phyloP scores from a whole-genome alignment of 2,113 vertebrate genomes.

The Chinchilla lanigera region DNA sequence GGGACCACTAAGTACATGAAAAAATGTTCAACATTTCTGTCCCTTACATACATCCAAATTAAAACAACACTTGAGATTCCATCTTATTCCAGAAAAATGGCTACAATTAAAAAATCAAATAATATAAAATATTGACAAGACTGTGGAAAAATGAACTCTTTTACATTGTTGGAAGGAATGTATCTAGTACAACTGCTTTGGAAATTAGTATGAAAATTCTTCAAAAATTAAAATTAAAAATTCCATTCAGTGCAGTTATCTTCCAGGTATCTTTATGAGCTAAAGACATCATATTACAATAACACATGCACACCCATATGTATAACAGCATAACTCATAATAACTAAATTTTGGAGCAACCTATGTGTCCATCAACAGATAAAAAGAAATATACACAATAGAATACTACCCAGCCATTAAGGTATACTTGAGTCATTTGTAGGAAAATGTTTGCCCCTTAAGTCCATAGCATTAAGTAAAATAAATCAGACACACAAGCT shows the following conservation, averaged over 20 bases:
- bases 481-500: background rate
- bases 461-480: background rate
- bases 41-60: background rate
- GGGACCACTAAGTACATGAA: background rate
- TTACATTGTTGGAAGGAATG: background rate
- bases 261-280: background rate
- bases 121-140: background rate
- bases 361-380: background rate
- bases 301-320: background rate
- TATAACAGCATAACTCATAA: background rate
- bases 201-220: background rate
- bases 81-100: background rate
- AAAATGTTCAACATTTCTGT: background rate
- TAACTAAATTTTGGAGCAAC: background rate
- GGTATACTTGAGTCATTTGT: background rate
- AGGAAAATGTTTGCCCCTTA: background rate
- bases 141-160: background rate
- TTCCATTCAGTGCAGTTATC: background rate
- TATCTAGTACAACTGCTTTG: background rate
- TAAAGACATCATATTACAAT: background rate
- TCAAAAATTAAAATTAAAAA: background rate
- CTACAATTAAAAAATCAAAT: background rate
- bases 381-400: background rate
- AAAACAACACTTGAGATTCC: background rate
- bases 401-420: background rate